Percentiles rank a stretch among this genome's conserved stretches.
phyloP scores from a whole-genome alignment of 2,113 vertebrate genomes.

The Charina bottae region DNA sequence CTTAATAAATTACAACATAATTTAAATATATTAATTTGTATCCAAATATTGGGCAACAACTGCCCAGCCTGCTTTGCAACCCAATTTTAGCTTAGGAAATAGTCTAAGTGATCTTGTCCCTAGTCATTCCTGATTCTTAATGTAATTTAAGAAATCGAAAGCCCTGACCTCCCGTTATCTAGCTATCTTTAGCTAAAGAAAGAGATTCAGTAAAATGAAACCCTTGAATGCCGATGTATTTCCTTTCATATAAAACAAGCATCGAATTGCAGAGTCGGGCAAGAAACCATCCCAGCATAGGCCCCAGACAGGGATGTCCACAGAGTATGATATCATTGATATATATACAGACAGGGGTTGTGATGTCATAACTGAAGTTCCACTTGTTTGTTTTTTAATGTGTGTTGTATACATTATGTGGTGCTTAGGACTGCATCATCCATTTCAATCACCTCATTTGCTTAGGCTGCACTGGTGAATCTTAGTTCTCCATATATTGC shows the following conservation, averaged over 20 bases:
- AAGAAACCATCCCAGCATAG: neutral
- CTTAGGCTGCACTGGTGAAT: neutral
- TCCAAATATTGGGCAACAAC: neutral
- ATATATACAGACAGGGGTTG: too few species aligned
- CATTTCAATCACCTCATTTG: neutral
- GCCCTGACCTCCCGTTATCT: neutral
- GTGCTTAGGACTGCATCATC: neutral
- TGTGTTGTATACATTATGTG: neutral
- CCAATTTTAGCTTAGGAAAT: neutral
- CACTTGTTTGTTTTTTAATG: neutral
- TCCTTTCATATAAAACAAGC: neutral
- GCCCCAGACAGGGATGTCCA: too few species aligned
- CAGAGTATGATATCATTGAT: too few species aligned
- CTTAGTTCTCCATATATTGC: neutral
- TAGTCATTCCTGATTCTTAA: neutral
- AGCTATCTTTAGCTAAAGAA: neutral
- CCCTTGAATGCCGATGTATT: neutral
- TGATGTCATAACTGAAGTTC: too few species aligned
- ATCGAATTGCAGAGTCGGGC: neutral
- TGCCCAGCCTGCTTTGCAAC: neutral
- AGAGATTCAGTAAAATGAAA: neutral
- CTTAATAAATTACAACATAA: neutral
- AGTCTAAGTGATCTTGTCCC: neutral
- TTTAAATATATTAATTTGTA: neutral
- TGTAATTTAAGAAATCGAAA: neutral